Percentiles rank a stretch among this genome's conserved stretches.
These are phyloP conservation scores for Apodemia mormo DNA, from an alignment of 2,888 invertebrate species.

Conservation along the genomic window DNA sequence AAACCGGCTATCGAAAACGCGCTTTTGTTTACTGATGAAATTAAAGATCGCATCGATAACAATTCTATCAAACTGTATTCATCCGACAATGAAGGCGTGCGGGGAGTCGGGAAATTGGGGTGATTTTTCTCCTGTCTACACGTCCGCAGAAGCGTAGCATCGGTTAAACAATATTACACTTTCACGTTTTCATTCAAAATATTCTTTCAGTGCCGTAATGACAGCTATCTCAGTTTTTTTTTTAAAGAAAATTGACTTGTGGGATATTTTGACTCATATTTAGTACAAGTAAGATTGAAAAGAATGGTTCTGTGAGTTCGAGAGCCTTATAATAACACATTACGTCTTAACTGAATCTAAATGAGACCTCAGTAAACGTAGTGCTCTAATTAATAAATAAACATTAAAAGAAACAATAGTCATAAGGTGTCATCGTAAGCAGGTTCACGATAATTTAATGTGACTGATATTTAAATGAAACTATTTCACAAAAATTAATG, in stretches of 20 bases:
- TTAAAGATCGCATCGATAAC: slow-evolving; percentile 84
- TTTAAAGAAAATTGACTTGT: background rate
- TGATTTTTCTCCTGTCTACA: slow-evolving; percentile 75
- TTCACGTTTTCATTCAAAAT: background rate
- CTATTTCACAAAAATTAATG: too few species aligned
- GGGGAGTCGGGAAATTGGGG: slow-evolving; percentile 72
- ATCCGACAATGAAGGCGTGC: slow-evolving; percentile 63
- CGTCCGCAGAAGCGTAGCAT: slow-evolving; percentile 43
- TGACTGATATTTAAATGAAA: too few species aligned
- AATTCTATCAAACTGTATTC: slow-evolving; percentile 76
- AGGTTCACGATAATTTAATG: too few species aligned
- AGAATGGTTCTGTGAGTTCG: too few species aligned
- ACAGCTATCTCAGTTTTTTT: background rate
- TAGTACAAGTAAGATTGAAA: background rate
- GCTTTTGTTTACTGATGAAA: slow-evolving; percentile 72
- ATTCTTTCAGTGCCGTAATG: background rate
- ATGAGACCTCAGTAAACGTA: too few species aligned
- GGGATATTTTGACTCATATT: too few species aligned
- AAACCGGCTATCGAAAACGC: slow-evolving; percentile 24
- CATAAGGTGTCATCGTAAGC: too few species aligned
- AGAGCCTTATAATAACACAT: too few species aligned
- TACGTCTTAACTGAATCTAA: too few species aligned
- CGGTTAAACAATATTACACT: slow-evolving; percentile 27
- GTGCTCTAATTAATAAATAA: too few species aligned
- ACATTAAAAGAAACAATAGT: too few species aligned